Evolutionary conservation across 2,113 vertebrate species (phyloP), one percentile per base, ranked within the genome.

Genomic region (Tyrannus savana): DNA sequence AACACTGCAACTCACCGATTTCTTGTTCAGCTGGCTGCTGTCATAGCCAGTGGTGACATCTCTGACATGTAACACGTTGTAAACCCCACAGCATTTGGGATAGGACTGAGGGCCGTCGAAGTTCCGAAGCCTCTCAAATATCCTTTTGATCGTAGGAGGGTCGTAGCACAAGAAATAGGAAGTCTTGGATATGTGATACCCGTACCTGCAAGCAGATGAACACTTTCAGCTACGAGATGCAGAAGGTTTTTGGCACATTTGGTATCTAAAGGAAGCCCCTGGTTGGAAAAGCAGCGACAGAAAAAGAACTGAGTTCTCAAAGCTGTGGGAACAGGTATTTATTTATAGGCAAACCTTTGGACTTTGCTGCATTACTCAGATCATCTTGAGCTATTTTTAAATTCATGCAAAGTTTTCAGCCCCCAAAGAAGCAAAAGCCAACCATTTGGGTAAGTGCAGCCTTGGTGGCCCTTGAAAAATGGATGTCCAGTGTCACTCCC

Each of bases 31-130:
- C 74, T 97, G 99, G 96, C 99, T 99, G 98, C 98, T 99, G 90
- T 99, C 99, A 25, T 99, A 99, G 75, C 99, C 99, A 7, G 98
- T 99, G 95, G 99, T 99, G 13, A 99, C 19, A 14, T 99, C 99
- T 66, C 99, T 95, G 8, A 99, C 68, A 0, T 99, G 98, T 12
- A 98, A n/a, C 55, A 99, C 98, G 56, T 39, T 95, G 93, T 98
- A 98, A 31, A 86, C 12, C 2, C 98, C 99, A 71, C 99, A 99
- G 19, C 31, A 91, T 31, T 92, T 95, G 3, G 99, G 99, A 23
- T 99, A 99, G 7, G 97, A 97, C 64, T 97, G 97, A 7, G 97
- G 94, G 4, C 92, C 95, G 4, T 96, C 96, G 6, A 98, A 99
- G 97, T 98, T 99, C 8, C 99, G 97, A 52, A 99, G 98, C 4